Conservation (phyloP, 2,113 vertebrate genomes). For the Etheostoma cragini region DNA sequence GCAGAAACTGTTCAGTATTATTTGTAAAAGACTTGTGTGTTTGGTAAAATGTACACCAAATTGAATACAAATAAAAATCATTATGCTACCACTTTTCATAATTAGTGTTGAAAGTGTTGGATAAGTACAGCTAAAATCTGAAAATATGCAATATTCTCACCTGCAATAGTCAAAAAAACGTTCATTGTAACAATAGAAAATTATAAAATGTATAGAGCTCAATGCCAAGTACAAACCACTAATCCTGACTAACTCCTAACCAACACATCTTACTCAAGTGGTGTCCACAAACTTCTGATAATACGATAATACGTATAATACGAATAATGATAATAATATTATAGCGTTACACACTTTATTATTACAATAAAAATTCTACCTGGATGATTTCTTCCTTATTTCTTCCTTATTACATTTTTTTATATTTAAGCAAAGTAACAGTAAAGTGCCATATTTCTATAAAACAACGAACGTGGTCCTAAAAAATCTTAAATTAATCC, state of each 20-base stretch:
- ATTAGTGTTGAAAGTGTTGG: neutral
- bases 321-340: too few relatives aligned
- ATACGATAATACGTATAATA: too few relatives aligned
- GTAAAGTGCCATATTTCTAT: neutral
- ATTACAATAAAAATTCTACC: neutral
- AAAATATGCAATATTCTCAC: neutral
- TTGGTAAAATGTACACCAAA: too few relatives aligned
- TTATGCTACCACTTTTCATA: neutral
- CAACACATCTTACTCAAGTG: neutral
- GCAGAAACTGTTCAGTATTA: too few relatives aligned
- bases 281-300: neutral
- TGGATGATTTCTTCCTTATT: neutral
- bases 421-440: conserved; percentile 1
- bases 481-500: neutral
- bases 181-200: neutral
- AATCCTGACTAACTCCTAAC: neutral
- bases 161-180: neutral
- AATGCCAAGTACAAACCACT: neutral
- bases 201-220: neutral
- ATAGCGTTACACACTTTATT: neutral
- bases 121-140: neutral
- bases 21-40: too few relatives aligned
- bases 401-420: too few relatives aligned
- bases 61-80: neutral
- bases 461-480: neutral